Percentiles rank a stretch among this genome's conserved stretches.
Conservation (phyloP, 2,113 vertebrate species). For the Vicugna pacos region DNA sequence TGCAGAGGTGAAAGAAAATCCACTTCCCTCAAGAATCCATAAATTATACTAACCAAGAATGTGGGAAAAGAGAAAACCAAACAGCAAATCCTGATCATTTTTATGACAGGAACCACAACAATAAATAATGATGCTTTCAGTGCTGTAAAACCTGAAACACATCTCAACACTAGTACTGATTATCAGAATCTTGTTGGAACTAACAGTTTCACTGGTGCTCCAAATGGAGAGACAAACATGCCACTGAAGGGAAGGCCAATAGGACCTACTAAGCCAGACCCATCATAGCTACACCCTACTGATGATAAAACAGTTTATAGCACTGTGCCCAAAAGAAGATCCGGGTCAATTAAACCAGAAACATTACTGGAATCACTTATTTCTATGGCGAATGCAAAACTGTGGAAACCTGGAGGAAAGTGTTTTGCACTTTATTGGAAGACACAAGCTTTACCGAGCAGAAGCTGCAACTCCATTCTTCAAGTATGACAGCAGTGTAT, state of each 20-base stretch:
- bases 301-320: slow-evolving; percentile 90
- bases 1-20: slow-evolving; percentile 87
- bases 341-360: slow-evolving; percentile 92
- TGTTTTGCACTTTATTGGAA: slow-evolving; percentile 96
- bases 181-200: slow-evolving; percentile 84
- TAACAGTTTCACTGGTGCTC: slow-evolving; percentile 85
- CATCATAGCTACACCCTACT: slow-evolving; percentile 66
- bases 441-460: slow-evolving; percentile 97
- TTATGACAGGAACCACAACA: slow-evolving; percentile 88
- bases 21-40: slow-evolving; percentile 81
- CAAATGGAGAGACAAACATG: slow-evolving; percentile 92
- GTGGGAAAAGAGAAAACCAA: slow-evolving; percentile 89
- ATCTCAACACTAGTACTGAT: slow-evolving; percentile 86
- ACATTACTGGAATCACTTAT: slow-evolving; percentile 89
- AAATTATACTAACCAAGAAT: slow-evolving; percentile 90
- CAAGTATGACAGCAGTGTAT: slow-evolving; percentile 97
- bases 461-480: slow-evolving; percentile 96
- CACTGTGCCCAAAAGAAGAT: slow-evolving; percentile 90
- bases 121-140: slow-evolving; percentile 85
- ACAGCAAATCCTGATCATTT: slow-evolving; percentile 88
- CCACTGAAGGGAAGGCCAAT: slow-evolving; percentile 88
- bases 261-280: slow-evolving; percentile 92
- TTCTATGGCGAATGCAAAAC: slow-evolving; percentile 83
- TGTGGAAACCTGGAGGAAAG: slow-evolving; percentile 95
- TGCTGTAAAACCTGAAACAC: slow-evolving; percentile 87